Evolutionary conservation across 2,888 invertebrate species (phyloP).

Genomic region (Teleiodes luculella): DNA sequence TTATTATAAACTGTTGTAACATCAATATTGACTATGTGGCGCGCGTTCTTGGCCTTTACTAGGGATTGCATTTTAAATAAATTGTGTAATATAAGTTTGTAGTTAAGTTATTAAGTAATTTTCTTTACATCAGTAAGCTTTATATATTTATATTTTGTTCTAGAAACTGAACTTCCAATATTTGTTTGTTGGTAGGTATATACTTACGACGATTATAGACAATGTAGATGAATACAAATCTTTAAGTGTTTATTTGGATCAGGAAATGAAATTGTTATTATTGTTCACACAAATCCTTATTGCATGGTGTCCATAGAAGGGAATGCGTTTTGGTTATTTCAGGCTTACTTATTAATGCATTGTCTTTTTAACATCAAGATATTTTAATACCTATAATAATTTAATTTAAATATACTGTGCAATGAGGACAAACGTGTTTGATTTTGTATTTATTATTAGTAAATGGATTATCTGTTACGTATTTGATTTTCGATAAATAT

Average conservation of each 20-base stretch:
- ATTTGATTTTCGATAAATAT: constrained; percentile 75
- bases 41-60: constrained; percentile 56
- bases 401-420: constrained; percentile 32
- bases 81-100: constrained; percentile 71
- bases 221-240: constrained; percentile 51
- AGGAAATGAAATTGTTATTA: constrained; percentile 65
- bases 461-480: constrained; percentile 69
- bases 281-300: constrained; percentile 50
- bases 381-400: neutral
- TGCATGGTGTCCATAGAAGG: constrained; percentile 34
- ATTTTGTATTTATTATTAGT: constrained; percentile 60
- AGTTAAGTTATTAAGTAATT: constrained; percentile 72
- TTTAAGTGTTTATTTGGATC: constrained; percentile 46
- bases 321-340: neutral
- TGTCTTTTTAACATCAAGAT: neutral
- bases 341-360: neutral
- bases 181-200: constrained; percentile 66
- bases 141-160: constrained; percentile 74
- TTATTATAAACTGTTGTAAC: constrained; percentile 73
- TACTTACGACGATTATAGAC: constrained; percentile 58
- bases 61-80: constrained; percentile 72
- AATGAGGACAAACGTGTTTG: constrained; percentile 51
- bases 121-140: constrained; percentile 75
- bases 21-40: constrained; percentile 63
- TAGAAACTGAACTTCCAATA: constrained; percentile 64